Percentiles rank a stretch among this genome's conserved stretches.
Evolutionary conservation across 92 coral and sea anemone species (phyloP).

Genomic region (Zoanthus sansibaricus): DNA sequence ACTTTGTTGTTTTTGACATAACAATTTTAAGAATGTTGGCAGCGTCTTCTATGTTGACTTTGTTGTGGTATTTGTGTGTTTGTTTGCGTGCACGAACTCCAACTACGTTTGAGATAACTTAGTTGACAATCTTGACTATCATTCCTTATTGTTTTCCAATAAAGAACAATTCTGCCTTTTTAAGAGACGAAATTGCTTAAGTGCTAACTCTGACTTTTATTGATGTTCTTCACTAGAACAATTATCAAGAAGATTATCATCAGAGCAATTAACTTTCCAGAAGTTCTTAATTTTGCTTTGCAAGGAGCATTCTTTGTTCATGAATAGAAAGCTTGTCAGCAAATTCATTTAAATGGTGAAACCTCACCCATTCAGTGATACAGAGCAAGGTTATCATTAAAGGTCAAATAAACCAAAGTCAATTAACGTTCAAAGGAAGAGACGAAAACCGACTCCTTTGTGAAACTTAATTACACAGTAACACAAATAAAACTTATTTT

Average conservation of each 20-base stretch:
- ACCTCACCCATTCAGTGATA: constrained; percentile 1
- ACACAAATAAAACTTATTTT: neutral
- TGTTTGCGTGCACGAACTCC: neutral
- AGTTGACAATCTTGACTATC: neutral
- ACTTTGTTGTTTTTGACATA: neutral
- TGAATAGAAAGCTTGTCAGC: neutral
- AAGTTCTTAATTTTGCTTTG: neutral
- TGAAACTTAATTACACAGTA: neutral
- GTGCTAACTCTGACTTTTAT: neutral
- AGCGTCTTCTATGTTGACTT: neutral
- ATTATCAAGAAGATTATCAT: neutral
- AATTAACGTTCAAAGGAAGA: neutral
- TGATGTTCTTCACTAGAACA: neutral
- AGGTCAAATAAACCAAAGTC: neutral
- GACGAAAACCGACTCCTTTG: neutral
- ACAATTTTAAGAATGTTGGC: constrained; percentile 7
- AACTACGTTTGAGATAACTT: neutral
- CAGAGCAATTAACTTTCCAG: neutral
- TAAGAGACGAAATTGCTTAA: neutral
- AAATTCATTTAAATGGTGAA: neutral
- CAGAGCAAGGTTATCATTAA: constrained; percentile 24
- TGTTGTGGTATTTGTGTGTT: neutral
- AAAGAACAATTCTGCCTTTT: neutral
- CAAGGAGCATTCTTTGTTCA: neutral
- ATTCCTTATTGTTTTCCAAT: neutral